Evolutionary conservation across 37 sponge, comb jelly and placozoan genomes (phyloP), one percentile per base, ranked within the genome.

Genomic region (Crambe crambe): DNA sequence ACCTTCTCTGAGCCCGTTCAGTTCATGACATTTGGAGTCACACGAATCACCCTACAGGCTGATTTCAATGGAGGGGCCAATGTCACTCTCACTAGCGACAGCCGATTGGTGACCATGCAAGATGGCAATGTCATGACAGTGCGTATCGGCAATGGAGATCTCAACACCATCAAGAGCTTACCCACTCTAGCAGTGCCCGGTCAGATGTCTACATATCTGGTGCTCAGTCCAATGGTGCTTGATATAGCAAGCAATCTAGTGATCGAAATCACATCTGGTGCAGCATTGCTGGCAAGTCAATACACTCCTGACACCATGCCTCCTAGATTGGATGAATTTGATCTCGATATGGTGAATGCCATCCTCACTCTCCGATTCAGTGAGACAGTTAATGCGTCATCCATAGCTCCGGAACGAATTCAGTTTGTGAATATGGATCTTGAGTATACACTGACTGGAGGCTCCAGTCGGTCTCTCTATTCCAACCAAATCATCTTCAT

Each of bases 1-100:
- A 90, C 94, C n/a, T 96, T 96, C 65, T 74, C 36, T 77, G 89
- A 96, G 58, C 25, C 41, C 2, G 83, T 96, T 8, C 76, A 78
- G 22, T 31, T 31, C 23, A 74, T 35, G 65, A 83, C 94, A 25
- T 68, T 96, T 20, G 40, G 61, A 23, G 38, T 84, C 21, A 4
- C 68, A 31, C 56, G 34, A 23, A 39, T 96, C 21, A 78, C 74
- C 17, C 68, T 96, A 1, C 97, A 96, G 68, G 81, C 58, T 29
- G 12, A 56, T 23, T 4, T 30, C 40, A 69, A 72, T 37, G 32
- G 74, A 9, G 27, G 41, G 1, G n/a, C 77, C 23, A 77, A 37
- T 37, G 76, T 84, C 39, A 60, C 75, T 23, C 44, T 86, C 4
- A 51, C 62, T 5, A 37, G 77, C 32, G 30, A 60, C 42, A 90